Conservation (phyloP, 2,113 vertebrate genomes). For the Turnix velox region DNA sequence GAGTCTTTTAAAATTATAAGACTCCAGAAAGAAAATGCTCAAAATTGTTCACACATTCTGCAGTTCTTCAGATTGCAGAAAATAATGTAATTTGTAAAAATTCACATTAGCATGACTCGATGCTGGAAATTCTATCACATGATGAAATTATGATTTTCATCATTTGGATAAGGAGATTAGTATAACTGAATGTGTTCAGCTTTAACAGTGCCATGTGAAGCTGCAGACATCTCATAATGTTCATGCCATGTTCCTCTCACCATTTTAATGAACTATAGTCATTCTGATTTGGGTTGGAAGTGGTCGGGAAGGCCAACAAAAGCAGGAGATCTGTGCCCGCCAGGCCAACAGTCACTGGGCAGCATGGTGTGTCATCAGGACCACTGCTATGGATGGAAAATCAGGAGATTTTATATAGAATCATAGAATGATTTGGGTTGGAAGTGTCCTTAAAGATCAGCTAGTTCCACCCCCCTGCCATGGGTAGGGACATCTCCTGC, state of each 20-base stretch:
- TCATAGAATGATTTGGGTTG: too few species aligned
- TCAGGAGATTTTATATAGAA: too few species aligned
- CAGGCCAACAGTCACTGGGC: not conserved
- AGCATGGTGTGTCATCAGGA: fast-evolving
- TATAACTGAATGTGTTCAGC: not conserved
- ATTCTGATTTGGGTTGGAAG: too few species aligned
- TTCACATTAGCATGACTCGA: not conserved
- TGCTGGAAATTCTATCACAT: not conserved
- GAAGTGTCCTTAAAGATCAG: too few species aligned
- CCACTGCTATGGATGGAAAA: not conserved
- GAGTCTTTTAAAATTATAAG: not conserved
- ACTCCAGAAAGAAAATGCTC: not conserved
- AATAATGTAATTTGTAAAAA: not conserved
- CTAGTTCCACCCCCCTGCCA: too few species aligned
- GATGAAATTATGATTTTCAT: not conserved
- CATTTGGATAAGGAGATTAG: not conserved
- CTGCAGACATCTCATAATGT: not conserved
- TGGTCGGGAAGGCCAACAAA: not conserved
- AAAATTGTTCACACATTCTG: not conserved
- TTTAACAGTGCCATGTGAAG: not conserved
- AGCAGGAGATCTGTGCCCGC: not conserved
- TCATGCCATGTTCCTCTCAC: not conserved
- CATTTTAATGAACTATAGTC: not conserved
- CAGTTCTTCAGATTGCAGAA: not conserved
- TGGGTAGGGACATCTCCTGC: too few species aligned